Base-by-base conservation (phyloP, 2,113 vertebrate genomes). In the Dinomys branickii region DNA sequence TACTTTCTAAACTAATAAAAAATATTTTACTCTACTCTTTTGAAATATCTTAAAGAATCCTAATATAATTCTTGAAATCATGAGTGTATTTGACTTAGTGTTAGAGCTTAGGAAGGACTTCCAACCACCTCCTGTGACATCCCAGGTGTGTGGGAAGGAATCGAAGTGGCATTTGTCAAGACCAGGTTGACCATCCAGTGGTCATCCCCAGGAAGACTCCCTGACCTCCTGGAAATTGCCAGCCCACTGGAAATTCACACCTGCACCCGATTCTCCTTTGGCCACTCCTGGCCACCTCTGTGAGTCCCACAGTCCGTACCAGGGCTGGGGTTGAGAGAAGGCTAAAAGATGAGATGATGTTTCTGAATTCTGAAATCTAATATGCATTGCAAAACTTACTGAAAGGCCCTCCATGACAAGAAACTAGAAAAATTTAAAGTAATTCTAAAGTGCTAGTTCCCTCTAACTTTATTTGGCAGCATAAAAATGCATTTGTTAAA, bases 341-440 rank as follows among this genome's bases (percentile, higher is more conserved):
- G 58, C 58, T 14, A 12, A 81, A 75, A 92, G 35, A 24, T 8
- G 6, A 50, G 5, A 50, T 50, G 71, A 3, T 5, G 35, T 35
- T 20, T 59, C 89, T 91, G 63, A 94, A 78, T 89, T 50, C 88
- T 47, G 38, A 96, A 73, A 88, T 75, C 13, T 28, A 88, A 63
- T 41, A 26, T 10, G 17, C 24, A 54, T 71, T 35, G 67, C 61
- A 38, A 81, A 96, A 61, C 61, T 83, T 58, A 94, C 85, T 82
- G 44, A 81, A 86, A 89, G 81, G 44, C 69, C 69, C 35, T 50
- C 47, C 26, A 54, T 30, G 71, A 78, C 73, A 82, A 44, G 19
- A 85, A 65, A 59, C 63, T 4, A 71, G 77, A 84, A 54, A 77
- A 80, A 28, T 90, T 78, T 85, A 35, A 80, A 93, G 85, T 82